phyloP scores from a whole-genome alignment of 2,797 vertebrate species.

The Lateolabrax maculatus region DNA sequence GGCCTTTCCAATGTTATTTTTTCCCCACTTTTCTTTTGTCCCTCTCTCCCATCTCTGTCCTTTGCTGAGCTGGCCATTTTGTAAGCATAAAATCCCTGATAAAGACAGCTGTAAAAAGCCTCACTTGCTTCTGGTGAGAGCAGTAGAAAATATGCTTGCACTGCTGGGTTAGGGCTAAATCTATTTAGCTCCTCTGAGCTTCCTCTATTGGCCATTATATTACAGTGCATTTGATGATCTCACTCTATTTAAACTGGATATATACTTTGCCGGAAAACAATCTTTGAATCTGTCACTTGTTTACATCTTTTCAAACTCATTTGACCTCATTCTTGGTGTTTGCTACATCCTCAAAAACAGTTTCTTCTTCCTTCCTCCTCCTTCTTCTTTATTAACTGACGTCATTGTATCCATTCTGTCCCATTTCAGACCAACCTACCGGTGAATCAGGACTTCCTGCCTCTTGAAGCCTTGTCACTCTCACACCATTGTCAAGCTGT shows the following conservation, averaged over 20 bases:
- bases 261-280: constrained; percentile 3
- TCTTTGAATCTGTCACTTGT: constrained; percentile 3
- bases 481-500: constrained; percentile 32
- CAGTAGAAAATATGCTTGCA: constrained; percentile 69
- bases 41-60: constrained; percentile 50
- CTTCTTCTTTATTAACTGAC: not conserved
- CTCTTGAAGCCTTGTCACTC: constrained; percentile 11
- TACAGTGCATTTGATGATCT: constrained; percentile 50
- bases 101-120: constrained; percentile 73
- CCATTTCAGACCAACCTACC: not conserved
- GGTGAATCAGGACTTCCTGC: constrained; percentile 31
- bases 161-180: constrained; percentile 56
- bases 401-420: not conserved
- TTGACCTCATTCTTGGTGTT: constrained; percentile 2
- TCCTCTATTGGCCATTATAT: constrained; percentile 43
- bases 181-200: constrained; percentile 61
- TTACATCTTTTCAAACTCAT: constrained; percentile 26
- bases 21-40: constrained; percentile 44
- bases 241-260: constrained; percentile 34
- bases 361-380: not conserved
- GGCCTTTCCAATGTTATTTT: constrained; percentile 40
- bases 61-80: constrained; percentile 78
- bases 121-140: constrained; percentile 63
- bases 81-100: constrained; percentile 69
- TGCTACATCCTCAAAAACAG: not conserved